Evolutionary conservation across 1,140 invertebrate species (phyloP).

Genomic region (Polypedilum pembai): DNA sequence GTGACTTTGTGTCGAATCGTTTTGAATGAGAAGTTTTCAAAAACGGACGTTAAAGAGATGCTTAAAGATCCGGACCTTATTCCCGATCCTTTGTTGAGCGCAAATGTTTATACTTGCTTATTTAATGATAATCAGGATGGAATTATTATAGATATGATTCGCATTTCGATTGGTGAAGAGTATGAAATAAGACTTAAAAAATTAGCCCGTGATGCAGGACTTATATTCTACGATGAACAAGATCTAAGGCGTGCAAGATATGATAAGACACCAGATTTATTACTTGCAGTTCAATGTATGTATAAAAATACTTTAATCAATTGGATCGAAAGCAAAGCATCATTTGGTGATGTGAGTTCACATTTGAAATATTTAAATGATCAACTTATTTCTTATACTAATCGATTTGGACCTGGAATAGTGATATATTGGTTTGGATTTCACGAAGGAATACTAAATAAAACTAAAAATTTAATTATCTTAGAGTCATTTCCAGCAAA

Average conservation of each 20-base stretch:
- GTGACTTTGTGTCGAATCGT: conserved; percentile 57
- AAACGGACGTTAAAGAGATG: conserved; percentile 47
- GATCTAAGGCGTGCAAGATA: conserved; percentile 72
- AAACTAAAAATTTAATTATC: conserved; percentile 58
- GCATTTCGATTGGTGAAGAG: conserved; percentile 63
- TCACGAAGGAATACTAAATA: conserved; percentile 61
- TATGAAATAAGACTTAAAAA: conserved; percentile 63
- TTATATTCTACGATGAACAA: conserved; percentile 73
- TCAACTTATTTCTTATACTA: conserved; percentile 86
- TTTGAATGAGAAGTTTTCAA: conserved; percentile 51
- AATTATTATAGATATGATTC: conserved; percentile 60
- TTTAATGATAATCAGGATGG: conserved; percentile 64
- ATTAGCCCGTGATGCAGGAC: conserved; percentile 50
- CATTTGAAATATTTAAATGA: conserved; percentile 80
- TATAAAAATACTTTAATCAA: conserved; percentile 80
- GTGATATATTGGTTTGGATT: conserved; percentile 97
- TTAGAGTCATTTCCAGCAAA: conserved; percentile 53
- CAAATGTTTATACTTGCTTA: conserved; percentile 55
- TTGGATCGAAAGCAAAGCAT: conserved; percentile 95
- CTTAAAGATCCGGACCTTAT: conserved; percentile 62
- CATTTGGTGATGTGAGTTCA: conserved; percentile 77
- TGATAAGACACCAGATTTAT: conserved; percentile 93
- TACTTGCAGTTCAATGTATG: conserved; percentile 81
- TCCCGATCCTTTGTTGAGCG: conserved; percentile 54
- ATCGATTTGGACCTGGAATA: conserved; percentile 86